Evolutionary conservation across 2,888 invertebrate species (phyloP), one percentile per base, ranked within the genome.

Genomic region (Cistogaster globosa): DNA sequence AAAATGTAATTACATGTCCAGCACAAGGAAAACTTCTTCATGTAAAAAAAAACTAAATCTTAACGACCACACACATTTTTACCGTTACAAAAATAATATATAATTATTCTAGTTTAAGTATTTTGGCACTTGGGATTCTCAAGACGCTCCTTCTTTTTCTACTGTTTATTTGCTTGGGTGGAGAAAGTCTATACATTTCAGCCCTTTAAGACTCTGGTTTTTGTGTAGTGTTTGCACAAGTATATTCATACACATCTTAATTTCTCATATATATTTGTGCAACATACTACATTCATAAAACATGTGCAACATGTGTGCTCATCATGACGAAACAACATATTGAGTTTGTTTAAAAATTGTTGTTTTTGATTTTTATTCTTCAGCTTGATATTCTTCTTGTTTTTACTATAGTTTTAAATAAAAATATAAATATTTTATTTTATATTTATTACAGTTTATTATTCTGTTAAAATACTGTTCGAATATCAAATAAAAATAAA

Each of bases 231-330:
- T 42, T 12, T 11, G 12, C 12, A 42, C 12, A 12, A 42, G 12
- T 42, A 42, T 42, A 42, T 42, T 42, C 12, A 12, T 7, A 26
- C 55, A 63, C 62, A 55, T 57, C 63, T 55, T 12, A 69, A 20
- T 79, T 71, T 71, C 9, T 32, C 6, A 4, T 32, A n/a, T 63
- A 57, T 55, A 63, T 79, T 79, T 79, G n/a, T 80, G 72, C 75
- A 81, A 75, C 80, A 74, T 60, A 45, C 45, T 57, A 75, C 55
- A 58, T 36, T 63, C 32, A 63, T 20, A 62, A 55, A 77, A 81
- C 62, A 80, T 84, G 84, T 84, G 84, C 84, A 84, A 84, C 84
- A 84, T 84, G 80, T 84, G 80, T 81, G 80, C 80, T 76, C 71
- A 80, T 75, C 75, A 84, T 84, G 68, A 75, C 75, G 75, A 60